Evolutionary conservation across 2,113 vertebrate species (phyloP).

Genomic region (Choloepus hoffmanni): DNA sequence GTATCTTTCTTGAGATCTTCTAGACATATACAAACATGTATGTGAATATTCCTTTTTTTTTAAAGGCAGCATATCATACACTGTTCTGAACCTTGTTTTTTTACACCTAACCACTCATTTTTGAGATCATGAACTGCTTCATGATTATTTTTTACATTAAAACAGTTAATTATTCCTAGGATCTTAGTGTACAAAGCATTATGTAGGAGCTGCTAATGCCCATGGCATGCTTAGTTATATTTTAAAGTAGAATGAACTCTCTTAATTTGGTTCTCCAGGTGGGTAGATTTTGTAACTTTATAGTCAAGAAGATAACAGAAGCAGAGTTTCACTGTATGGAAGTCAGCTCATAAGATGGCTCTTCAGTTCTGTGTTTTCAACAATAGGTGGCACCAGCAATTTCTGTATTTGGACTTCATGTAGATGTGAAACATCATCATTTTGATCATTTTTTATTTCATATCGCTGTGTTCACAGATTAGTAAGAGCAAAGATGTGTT

Average conservation of each 20-base stretch:
- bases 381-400: conserved; percentile 86
- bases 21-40: background rate
- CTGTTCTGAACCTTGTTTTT: background rate
- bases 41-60: background rate
- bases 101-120: background rate
- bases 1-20: background rate
- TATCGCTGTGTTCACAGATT: conserved; percentile 66
- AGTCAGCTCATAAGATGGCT: background rate
- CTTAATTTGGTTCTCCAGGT: background rate
- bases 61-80: background rate
- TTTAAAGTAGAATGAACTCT: background rate
- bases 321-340: background rate
- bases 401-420: conserved; percentile 66
- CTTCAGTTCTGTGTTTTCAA: conserved; percentile 82
- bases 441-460: conserved; percentile 72
- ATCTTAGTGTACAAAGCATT: background rate
- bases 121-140: background rate
- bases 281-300: background rate
- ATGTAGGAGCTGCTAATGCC: background rate
- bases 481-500: conserved; percentile 62
- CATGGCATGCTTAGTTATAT: background rate
- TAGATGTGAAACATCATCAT: conserved; percentile 41
- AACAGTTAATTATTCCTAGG: background rate
- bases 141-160: background rate
- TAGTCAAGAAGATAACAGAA: background rate